These are phyloP conservation scores for Notoglanidium macrostoma DNA, from an alignment of 2,797 vertebrate species.

Conservation along the genomic window DNA sequence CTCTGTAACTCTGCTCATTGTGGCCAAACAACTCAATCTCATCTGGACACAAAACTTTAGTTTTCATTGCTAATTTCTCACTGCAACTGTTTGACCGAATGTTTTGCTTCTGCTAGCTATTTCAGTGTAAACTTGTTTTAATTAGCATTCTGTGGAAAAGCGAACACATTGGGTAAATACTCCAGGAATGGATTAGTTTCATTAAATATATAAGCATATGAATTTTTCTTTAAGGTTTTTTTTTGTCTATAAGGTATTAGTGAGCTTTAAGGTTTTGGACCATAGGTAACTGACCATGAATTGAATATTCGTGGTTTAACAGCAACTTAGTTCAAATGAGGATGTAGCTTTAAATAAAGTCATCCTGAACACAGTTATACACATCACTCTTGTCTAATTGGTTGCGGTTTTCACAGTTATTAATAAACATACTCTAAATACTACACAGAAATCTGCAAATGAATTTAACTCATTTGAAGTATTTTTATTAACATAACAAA, in stretches of 20 bases:
- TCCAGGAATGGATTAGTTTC: neutral
- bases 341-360: neutral
- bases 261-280: neutral
- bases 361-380: neutral
- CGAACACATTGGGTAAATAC: neutral
- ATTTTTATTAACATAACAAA: neutral
- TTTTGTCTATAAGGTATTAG: neutral
- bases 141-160: neutral
- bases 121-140: no score
- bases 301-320: neutral
- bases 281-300: neutral
- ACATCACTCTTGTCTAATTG: neutral
- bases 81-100: no score
- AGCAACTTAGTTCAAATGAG: neutral
- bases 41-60: no score
- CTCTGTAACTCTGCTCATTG: no score
- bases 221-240: neutral
- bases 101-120: no score
- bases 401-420: neutral
- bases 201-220: neutral
- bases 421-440: neutral
- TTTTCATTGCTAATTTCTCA: no score
- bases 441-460: neutral
- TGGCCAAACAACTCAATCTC: no score
- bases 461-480: neutral